Evolutionary conservation across 2,797 vertebrate species (phyloP), one percentile per base, ranked within the genome.

Genomic region (Ara ararauna): DNA sequence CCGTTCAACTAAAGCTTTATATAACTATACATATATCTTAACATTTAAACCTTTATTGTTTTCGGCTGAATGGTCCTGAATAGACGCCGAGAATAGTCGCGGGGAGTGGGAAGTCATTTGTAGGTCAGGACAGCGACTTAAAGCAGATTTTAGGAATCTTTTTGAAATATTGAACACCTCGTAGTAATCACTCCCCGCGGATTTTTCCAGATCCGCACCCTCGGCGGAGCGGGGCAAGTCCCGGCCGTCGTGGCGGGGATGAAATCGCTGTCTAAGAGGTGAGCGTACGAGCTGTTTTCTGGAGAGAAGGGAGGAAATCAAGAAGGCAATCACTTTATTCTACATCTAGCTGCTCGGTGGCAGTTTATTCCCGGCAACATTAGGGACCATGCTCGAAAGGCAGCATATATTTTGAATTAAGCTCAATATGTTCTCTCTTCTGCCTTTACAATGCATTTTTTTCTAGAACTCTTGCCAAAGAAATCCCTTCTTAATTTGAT

Each of bases 51-150:
- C 82, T 92, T 44, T 66, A 86, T 83, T 94, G 93, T 94, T 92
- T 94, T 88, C 96, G 81, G 92, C 86, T 94, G 92, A 97, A 76
- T 88, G 93, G 93, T 74, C 94, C 93, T 85, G 93, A 97, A 95
- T 27, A 96, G 93, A 96, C 73, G 62, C 68, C 40, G 85, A 90
- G 94, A 93, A 92, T 12, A 96, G 93, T 89, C 80, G 58, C 88
- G 58, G 91, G 94, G 93, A 98, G 97, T 97, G 98, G 97, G 97
- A 98, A 98, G 98, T 98, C 98, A 98, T 93, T 95, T 93, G 93
- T 93, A 97, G 98, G 97, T 98, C 98, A 98, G 79, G 76, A 95
- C 84, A 91, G 66, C 26, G 85, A 90, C 93, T 95, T 85, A 91
- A 85, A 95, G 88, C 92, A 96, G 81, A 94, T 96, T 97, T 95